Evolutionary conservation across 2,888 invertebrate species (phyloP), one percentile per base, ranked within the genome.

Genomic region (Drosophila prostipennis): DNA sequence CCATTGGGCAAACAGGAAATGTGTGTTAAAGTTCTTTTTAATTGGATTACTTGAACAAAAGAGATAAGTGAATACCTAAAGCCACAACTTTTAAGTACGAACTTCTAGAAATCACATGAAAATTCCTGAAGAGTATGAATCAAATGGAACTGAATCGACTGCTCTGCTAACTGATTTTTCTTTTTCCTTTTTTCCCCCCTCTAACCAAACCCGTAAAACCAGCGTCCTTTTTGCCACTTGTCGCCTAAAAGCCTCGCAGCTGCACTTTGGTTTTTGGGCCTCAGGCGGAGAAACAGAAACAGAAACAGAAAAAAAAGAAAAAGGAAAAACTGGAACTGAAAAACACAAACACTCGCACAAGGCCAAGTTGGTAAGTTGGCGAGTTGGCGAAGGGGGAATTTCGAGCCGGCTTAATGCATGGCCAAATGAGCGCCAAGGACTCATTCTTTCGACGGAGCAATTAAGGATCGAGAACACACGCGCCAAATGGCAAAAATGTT

Each of bases 401-500:
- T 57, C 57, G 48, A 57, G 57, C 63, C 29, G 53, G 56, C 69
- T 81, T 75, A 81, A 75, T 81, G 79, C 82, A 81, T 46, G 63
- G 75, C 65, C 72, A 81, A 72, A 82, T 79, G 69, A 71, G 77
- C 82, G 69, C 73, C 78, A 79, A 78, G 80, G 78, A 76, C 80
- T 73, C 71, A 72, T 77, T 82, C 80, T 77, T 82, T 61, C 39
- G 46, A 23, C 19, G 19, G 36, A 29, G 69, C 69, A 67, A 69
- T 67, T 67, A 67, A 53, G 57, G 43, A 59, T 55, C 72, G 39
- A 53, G 45, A 34, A 11, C 64, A 57, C 49, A 55, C 48, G 37
- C 39, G 39, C 54, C 55, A 58, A 64, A 77, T 71, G 72, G 73
- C 76, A 73, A 74, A 78, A 85, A 85, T 82, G 80, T 85, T 82